Percentiles rank a stretch among this genome's conserved stretches.
Evolutionary conservation across 2,797 vertebrate genomes (phyloP).

Genomic region (Phyllotis vaccarum): DNA sequence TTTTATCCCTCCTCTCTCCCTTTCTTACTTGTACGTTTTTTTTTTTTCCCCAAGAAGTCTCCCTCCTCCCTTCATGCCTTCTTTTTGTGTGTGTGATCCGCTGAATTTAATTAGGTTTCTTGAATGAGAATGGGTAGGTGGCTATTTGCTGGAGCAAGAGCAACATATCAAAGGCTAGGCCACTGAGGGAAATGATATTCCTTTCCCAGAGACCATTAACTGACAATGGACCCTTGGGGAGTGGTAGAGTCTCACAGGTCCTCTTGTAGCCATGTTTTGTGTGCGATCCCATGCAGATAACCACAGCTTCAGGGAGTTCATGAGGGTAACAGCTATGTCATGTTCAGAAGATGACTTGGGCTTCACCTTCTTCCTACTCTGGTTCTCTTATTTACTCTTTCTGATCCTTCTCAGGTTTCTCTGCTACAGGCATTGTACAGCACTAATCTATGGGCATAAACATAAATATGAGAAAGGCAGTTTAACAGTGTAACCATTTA

Average conservation of each 20-base stretch:
- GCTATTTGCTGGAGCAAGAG: neutral
- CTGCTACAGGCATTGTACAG: no score
- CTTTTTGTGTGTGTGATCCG: neutral
- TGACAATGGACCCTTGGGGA: neutral
- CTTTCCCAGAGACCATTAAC: neutral
- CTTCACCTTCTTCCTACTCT: neutral
- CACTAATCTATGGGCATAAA: no score
- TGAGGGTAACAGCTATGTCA: neutral
- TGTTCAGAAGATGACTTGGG: neutral
- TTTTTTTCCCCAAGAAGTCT: neutral
- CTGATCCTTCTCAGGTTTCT: neutral
- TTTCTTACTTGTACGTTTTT: neutral
- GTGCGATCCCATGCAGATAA: neutral
- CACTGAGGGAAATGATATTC: neutral
- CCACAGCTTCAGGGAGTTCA: neutral
- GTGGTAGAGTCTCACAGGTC: neutral
- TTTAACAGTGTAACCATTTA: no score
- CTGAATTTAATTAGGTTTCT: neutral
- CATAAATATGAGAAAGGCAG: no score
- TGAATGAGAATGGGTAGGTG: neutral
- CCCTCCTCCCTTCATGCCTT: neutral
- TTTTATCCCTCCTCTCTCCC: neutral
- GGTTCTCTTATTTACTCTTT: neutral
- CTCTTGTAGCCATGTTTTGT: neutral
- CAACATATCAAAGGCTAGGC: neutral